These are phyloP conservation scores for Crossocerus cetratus DNA, from an alignment of 2,888 invertebrate genomes.

Conservation along the genomic window DNA sequence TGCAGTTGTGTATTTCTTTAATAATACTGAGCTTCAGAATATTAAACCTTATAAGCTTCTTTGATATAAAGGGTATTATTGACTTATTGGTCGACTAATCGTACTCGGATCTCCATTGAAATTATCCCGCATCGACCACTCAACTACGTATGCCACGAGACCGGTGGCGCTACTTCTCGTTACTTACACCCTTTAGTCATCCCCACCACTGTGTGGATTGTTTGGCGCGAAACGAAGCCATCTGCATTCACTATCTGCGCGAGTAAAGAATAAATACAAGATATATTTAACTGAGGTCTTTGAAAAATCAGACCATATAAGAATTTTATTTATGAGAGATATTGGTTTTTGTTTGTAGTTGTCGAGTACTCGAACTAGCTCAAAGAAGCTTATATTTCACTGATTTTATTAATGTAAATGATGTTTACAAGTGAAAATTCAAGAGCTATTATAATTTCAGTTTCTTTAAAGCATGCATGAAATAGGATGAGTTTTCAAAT, in stretches of 20 bases:
- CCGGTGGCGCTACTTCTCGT: too few relatives aligned
- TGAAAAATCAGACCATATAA: neutral
- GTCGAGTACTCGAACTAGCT: too few relatives aligned
- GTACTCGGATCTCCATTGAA: slow-evolving; percentile 1
- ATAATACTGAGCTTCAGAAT: slow-evolving; percentile 40
- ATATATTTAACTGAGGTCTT: neutral
- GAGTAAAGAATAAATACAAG: neutral
- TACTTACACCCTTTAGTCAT: too few relatives aligned
- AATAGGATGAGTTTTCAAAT: too few relatives aligned
- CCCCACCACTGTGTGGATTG: too few relatives aligned
- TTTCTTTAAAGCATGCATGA: too few relatives aligned
- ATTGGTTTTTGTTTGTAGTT: neutral
- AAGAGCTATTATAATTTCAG: neutral
- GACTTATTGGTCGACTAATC: neutral
- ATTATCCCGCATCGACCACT: neutral
- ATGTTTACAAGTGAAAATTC: too few relatives aligned
- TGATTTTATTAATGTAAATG: neutral
- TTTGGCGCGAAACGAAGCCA: too few relatives aligned
- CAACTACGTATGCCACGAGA: too few relatives aligned
- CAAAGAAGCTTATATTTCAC: too few relatives aligned
- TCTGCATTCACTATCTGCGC: neutral
- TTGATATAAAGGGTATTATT: neutral
- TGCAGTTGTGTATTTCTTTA: slow-evolving; percentile 23
- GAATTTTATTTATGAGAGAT: neutral
- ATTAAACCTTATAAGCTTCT: slow-evolving; percentile 19